phyloP scores from a whole-genome alignment of 2,888 invertebrate genomes.

The Phalera bucephala region DNA sequence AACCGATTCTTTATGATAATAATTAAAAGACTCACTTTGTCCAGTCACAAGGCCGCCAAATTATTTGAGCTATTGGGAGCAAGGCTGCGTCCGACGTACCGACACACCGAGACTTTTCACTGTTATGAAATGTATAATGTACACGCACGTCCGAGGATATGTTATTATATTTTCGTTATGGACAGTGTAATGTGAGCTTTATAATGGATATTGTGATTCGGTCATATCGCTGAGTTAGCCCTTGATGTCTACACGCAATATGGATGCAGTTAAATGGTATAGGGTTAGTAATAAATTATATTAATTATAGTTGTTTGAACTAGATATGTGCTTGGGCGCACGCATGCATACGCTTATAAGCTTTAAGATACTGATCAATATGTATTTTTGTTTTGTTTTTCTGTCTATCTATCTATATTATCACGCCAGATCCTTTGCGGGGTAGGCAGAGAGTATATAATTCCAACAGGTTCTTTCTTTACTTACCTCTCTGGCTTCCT shows the following conservation, averaged over 20 bases:
- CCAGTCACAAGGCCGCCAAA: conserved; percentile 66
- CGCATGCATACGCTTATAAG: too few species aligned
- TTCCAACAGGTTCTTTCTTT: too few species aligned
- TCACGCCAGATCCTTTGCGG: too few species aligned
- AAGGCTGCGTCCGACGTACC: conserved; percentile 46
- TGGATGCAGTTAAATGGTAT: conserved; percentile 14
- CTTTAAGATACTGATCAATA: not conserved
- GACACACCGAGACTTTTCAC: conserved; percentile 47
- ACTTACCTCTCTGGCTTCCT: too few species aligned
- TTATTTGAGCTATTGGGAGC: conserved; percentile 73
- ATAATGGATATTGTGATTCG: conserved; percentile 28
- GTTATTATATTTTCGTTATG: conserved; percentile 74
- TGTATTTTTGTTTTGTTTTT: not conserved
- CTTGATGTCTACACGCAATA: conserved; percentile 18
- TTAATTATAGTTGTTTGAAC: too few species aligned
- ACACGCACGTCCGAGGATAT: conserved; percentile 53
- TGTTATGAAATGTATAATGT: conserved; percentile 49
- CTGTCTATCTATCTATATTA: too few species aligned
- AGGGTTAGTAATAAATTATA: not conserved
- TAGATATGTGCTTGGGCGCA: too few species aligned
- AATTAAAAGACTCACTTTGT: conserved; percentile 70
- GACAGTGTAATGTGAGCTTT: conserved; percentile 51
- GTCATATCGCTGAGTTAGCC: conserved; percentile 29
- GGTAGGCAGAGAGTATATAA: too few species aligned
- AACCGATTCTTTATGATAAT: conserved; percentile 66